Evolutionary conservation across 2,797 vertebrate genomes (phyloP).

Genomic region (Phrynocephalus forsythii): DNA sequence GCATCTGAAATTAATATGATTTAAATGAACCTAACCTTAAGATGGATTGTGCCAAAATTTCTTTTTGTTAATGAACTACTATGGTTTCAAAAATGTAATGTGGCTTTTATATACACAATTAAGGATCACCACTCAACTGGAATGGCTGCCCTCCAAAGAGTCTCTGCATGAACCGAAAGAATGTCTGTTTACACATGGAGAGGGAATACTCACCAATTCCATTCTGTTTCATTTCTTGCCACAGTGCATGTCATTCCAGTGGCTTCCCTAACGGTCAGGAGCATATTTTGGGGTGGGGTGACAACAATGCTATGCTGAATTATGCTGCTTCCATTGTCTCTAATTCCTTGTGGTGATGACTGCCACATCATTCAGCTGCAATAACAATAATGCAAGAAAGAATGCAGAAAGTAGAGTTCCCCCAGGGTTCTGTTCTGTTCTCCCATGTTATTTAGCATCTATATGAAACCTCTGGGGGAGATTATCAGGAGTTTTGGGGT

Average conservation of each 20-base stretch:
- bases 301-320: not conserved
- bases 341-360: too few relatives aligned
- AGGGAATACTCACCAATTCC: not conserved
- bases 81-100: slow-evolving; percentile 5
- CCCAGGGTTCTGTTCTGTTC: too few relatives aligned
- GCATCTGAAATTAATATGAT: not conserved
- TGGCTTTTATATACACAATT: slow-evolving; percentile 31
- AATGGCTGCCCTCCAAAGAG: not conserved
- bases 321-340: not conserved
- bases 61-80: not conserved
- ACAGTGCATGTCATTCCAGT: not conserved
- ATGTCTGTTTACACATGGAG: not conserved
- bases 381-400: too few relatives aligned
- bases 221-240: not conserved
- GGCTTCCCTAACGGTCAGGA: not conserved
- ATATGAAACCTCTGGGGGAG: too few relatives aligned
- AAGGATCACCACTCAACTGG: slow-evolving; percentile 11
- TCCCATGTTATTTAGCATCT: too few relatives aligned
- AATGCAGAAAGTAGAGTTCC: too few relatives aligned
- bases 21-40: not conserved
- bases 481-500: too few relatives aligned
- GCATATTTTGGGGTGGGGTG: too few relatives aligned
- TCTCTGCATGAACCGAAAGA: not conserved
- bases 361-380: too few relatives aligned
- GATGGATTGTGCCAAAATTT: not conserved